Base-by-base conservation (phyloP, 2,888 invertebrate species). In the Toxonevra muliebris region DNA sequence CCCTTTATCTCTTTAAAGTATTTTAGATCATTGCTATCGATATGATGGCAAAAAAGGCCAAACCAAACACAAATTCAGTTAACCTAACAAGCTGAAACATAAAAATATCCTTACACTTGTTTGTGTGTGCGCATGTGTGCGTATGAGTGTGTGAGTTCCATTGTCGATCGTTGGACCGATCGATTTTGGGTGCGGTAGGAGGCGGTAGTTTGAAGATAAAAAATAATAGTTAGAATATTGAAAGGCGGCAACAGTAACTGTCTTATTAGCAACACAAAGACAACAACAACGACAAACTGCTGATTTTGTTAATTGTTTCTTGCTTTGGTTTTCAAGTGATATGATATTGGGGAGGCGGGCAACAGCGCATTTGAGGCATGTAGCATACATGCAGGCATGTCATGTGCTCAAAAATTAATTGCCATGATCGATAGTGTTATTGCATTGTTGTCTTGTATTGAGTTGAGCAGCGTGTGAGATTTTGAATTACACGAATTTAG, bases 181-280 rank as follows among this genome's bases (percentile, higher is more conserved):
- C 2, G 5, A 53, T 53, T 53, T 11, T 17, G 8, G 53, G 53
- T 19, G 53, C 53, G 53, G 53, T 12, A 53, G 8, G 53, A 53
- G 53, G 11, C n/a, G 50, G 13, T 48, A 48, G 50, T 48, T 48
- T n/a, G n/a, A 48, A 13, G 15, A 4, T n/a, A 48, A 48, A 2
- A 48, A 13, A 48, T 48, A 48, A 48, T 30, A 30, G 30, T 30
- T 30, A 30, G 30, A 30, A 30, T 30, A 30, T 13, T 42, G 30
- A n/a, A 63, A 63, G 63, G 63, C 63, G 63, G 63, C 54, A 63
- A 63, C 63, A 63, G 45, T 42, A 17, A 45, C 54, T 63, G 63
- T 55, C 63, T 63, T 63, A 63, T 63, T 63, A 63, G 55, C 63
- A 60, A 30, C 30, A 30, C 30, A 30, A 30, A 30, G 7, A 30